Percentiles rank a stretch among this genome's conserved stretches.
phyloP scores from a whole-genome alignment of 2,797 vertebrate species.

The Clarias pachynema region DNA sequence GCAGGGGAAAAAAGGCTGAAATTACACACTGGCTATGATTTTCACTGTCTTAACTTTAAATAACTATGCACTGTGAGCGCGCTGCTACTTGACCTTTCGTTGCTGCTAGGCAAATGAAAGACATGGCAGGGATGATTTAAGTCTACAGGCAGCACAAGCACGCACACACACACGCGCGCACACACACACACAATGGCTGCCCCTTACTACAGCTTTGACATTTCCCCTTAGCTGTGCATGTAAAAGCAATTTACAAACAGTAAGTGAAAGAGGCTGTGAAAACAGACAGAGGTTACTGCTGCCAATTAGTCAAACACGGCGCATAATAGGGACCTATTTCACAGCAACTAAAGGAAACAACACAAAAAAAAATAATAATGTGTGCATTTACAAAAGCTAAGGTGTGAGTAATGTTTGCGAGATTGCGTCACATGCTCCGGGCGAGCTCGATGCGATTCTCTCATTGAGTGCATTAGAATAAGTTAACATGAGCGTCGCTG shows the following conservation, averaged over 20 bases:
- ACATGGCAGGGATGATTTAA: constrained; percentile 68
- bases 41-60: constrained; percentile 65
- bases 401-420: neutral
- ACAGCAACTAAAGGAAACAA: constrained; percentile 16
- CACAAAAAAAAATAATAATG: neutral
- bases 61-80: constrained; percentile 55
- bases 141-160: constrained; percentile 13
- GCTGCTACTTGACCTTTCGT: constrained; percentile 71
- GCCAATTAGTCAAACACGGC: constrained; percentile 54
- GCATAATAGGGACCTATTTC: constrained; percentile 61
- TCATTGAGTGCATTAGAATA: constrained; percentile 4
- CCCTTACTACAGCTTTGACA: constrained; percentile 63
- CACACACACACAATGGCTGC: constrained; percentile 29
- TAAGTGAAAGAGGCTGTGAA: constrained; percentile 67
- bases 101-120: constrained; percentile 69
- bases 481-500: constrained; percentile 21
- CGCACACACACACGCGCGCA: neutral
- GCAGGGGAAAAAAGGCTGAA: constrained; percentile 40
- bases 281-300: constrained; percentile 66
- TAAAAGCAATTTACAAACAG: constrained; percentile 69
- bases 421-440: neutral
- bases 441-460: constrained; percentile 2
- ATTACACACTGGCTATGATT: constrained; percentile 65
- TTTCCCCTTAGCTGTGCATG: constrained; percentile 59
- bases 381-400: neutral